Evolutionary conservation across 2,113 vertebrate genomes (phyloP).

Genomic region (Tichodroma muraria): DNA sequence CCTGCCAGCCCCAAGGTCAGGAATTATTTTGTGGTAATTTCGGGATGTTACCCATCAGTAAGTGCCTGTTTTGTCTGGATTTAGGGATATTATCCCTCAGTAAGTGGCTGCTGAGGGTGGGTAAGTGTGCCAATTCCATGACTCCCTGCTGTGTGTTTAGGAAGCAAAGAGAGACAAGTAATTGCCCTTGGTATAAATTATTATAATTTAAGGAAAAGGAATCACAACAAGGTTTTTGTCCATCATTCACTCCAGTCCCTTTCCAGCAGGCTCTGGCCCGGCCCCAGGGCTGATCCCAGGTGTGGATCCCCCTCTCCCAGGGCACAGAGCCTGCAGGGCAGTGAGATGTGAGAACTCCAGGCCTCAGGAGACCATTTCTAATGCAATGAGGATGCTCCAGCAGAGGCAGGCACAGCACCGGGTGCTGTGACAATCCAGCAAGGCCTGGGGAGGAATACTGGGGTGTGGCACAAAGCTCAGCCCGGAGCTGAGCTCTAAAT

Average conservation of each 20-base stretch:
- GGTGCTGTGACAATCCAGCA: neutral
- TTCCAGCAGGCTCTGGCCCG: too few species aligned
- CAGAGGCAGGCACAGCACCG: neutral
- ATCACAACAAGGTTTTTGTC: neutral
- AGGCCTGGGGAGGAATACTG: fast-evolving
- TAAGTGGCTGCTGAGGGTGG: neutral
- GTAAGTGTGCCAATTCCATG: neutral
- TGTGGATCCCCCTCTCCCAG: neutral
- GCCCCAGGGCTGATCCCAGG: neutral
- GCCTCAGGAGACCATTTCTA: neutral
- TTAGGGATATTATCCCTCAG: neutral
- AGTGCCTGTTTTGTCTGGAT: neutral
- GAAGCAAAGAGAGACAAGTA: neutral
- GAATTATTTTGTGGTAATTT: neutral
- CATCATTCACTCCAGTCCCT: neutral
- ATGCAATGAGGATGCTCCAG: neutral
- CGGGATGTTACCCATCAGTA: too few species aligned
- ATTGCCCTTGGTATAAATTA: neutral
- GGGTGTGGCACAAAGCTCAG: neutral
- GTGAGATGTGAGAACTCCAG: neutral
- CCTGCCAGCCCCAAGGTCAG: neutral
- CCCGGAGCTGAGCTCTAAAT: neutral
- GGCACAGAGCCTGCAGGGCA: too few species aligned
- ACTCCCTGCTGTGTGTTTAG: neutral
- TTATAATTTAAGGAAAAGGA: neutral